A percentile compares a stretch with the other conserved stretches of the same genome.
phyloP scores from a whole-genome alignment of 2,888 invertebrate genomes.

The Neria commutata region DNA sequence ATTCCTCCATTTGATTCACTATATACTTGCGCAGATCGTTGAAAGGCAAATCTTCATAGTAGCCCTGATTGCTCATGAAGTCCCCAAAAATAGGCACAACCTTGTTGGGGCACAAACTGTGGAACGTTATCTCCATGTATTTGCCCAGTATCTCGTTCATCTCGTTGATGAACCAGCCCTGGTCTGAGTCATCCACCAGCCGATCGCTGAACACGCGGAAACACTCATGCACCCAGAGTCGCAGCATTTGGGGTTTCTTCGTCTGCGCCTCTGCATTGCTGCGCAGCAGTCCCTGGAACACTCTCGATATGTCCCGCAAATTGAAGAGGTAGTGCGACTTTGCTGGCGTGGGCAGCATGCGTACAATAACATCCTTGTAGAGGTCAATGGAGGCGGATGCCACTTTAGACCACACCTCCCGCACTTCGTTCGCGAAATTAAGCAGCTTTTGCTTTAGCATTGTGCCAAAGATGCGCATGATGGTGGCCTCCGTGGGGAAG shows the following conservation, averaged over 20 bases:
- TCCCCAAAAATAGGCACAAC: constrained; percentile 76
- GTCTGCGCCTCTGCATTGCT: constrained; percentile 79
- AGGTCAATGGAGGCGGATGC: constrained; percentile 78
- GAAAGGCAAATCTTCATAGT: constrained; percentile 78
- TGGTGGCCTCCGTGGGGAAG: constrained; percentile 80
- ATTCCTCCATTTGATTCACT: constrained; percentile 59
- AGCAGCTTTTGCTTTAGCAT: constrained; percentile 81
- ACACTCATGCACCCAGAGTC: constrained; percentile 87
- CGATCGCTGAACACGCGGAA: constrained; percentile 85
- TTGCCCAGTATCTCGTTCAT: constrained; percentile 77
- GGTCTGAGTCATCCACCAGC: constrained; percentile 78
- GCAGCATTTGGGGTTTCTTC: constrained; percentile 72
- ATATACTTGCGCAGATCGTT: constrained; percentile 66
- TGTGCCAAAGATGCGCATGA: constrained; percentile 80
- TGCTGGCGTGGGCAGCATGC: constrained; percentile 84
- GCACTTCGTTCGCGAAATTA: constrained; percentile 81
- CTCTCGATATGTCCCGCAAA: constrained; percentile 84
- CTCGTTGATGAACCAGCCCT: constrained; percentile 75
- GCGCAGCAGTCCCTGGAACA: constrained; percentile 81
- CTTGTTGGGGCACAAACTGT: constrained; percentile 77
- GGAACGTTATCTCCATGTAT: constrained; percentile 80
- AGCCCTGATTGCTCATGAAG: constrained; percentile 77
- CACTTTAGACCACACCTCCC: constrained; percentile 70
- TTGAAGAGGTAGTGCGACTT: constrained; percentile 93
- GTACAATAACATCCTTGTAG: constrained; percentile 74